These are phyloP conservation scores for Idaea dimidiata DNA, from an alignment of 2,888 invertebrate genomes.

Conservation along the genomic window DNA sequence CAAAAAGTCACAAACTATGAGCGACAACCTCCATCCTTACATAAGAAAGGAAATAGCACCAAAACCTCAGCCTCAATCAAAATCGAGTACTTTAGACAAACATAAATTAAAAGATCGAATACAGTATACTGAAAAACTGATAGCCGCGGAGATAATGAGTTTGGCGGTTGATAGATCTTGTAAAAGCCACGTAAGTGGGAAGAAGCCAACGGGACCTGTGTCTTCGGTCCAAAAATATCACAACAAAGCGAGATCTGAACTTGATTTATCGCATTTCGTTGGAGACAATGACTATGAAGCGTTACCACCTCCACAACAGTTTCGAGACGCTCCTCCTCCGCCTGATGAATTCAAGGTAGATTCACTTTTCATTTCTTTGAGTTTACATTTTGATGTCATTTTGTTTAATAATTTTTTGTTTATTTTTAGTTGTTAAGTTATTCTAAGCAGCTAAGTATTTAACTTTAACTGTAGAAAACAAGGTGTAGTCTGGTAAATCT, in stretches of 20 bases:
- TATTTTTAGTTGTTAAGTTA: too few species aligned
- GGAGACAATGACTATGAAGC: slow-evolving; percentile 85
- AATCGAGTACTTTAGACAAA: slow-evolving; percentile 53
- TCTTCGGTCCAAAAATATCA: slow-evolving; percentile 58
- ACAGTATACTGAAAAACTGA: slow-evolving; percentile 73
- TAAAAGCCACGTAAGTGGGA: slow-evolving; percentile 49
- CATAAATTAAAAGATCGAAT: slow-evolving; percentile 69
- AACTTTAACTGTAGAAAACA: too few species aligned
- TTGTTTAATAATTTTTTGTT: neutral
- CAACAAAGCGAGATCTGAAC: slow-evolving; percentile 81
- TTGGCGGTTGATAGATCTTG: slow-evolving; percentile 66
- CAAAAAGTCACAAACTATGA: slow-evolving; percentile 72
- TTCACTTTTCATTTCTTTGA: neutral
- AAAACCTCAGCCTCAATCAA: slow-evolving; percentile 43
- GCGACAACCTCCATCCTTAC: slow-evolving; percentile 75
- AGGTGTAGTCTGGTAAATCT: too few species aligned
- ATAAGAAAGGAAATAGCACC: slow-evolving; percentile 73
- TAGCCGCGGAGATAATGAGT: slow-evolving; percentile 73
- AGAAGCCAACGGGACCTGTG: slow-evolving; percentile 49
- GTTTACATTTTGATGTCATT: neutral
- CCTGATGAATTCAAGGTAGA: slow-evolving; percentile 85
- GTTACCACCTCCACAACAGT: slow-evolving; percentile 91
- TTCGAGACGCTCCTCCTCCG: slow-evolving; percentile 89
- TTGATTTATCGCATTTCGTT: slow-evolving; percentile 78
- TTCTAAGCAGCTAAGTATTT: too few species aligned